Conservation (phyloP, 2,797 vertebrate genomes). For the Staurois parvus region DNA sequence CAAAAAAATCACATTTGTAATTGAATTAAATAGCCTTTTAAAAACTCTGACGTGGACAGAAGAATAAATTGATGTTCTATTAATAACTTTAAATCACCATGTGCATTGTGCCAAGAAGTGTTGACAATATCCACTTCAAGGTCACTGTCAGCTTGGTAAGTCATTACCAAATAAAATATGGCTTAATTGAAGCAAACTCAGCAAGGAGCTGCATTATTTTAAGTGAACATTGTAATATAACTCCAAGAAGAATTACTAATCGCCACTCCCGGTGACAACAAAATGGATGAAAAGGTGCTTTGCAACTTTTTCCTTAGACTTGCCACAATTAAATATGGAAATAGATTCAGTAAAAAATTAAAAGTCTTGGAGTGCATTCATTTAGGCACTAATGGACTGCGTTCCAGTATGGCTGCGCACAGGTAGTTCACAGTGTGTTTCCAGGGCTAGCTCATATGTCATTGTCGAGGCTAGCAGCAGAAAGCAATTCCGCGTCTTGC, state of each 20-base stretch:
- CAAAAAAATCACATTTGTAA: constrained; percentile 71
- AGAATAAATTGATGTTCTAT: constrained; percentile 77
- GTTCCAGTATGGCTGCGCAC: constrained; percentile 69
- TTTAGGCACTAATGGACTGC: constrained; percentile 83
- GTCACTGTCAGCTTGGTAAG: constrained; percentile 84
- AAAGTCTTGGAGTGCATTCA: constrained; percentile 79
- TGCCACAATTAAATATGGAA: constrained; percentile 89
- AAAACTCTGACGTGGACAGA: constrained; percentile 70
- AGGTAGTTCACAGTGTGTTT: constrained; percentile 71
- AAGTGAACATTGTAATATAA: constrained; percentile 88
- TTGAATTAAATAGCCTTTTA: constrained; percentile 74
- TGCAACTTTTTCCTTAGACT: constrained; percentile 79
- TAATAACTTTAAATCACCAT: constrained; percentile 81
- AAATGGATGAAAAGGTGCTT: constrained; percentile 86
- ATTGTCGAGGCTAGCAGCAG: constrained; percentile 66
- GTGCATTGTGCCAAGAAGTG: constrained; percentile 73
- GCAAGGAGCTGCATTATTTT: constrained; percentile 87
- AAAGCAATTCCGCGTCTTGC: constrained; percentile 57
- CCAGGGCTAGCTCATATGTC: constrained; percentile 67
- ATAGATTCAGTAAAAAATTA: constrained; percentile 82
- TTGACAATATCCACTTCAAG: constrained; percentile 86
- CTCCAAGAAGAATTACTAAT: constrained; percentile 89
- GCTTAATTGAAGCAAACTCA: constrained; percentile 87
- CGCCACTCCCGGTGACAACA: constrained; percentile 81
- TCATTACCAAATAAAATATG: constrained; percentile 92